These are phyloP conservation scores for Xerus rutilus DNA, from an alignment of 2,797 vertebrate species.

Conservation along the genomic window DNA sequence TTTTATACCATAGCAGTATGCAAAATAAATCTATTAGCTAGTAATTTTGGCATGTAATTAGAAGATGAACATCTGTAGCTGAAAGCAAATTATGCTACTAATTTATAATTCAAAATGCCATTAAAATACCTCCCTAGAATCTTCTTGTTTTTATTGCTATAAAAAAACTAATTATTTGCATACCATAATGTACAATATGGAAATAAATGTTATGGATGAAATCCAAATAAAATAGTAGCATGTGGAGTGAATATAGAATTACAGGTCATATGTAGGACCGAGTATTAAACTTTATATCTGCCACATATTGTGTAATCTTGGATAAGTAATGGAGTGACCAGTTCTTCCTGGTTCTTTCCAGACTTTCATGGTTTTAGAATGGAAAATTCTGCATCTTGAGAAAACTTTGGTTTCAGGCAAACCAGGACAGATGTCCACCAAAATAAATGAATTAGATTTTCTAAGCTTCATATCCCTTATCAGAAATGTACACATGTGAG, in stretches of 20 bases:
- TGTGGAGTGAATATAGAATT: neutral
- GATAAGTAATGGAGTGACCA: neutral
- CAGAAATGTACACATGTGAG: neutral
- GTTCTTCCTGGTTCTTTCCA: neutral
- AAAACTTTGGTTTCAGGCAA: neutral
- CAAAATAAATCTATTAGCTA: constrained; percentile 52
- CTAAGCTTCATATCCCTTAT: neutral
- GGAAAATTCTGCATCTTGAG: neutral
- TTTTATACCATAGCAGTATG: neutral
- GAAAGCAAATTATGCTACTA: constrained; percentile 25
- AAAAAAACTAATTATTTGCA: constrained; percentile 31
- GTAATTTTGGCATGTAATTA: constrained; percentile 1
- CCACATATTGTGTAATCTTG: neutral
- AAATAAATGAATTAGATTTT: neutral
- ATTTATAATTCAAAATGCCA: constrained; percentile 41
- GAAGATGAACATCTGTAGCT: neutral
- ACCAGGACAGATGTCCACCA: neutral
- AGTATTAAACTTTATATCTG: neutral
- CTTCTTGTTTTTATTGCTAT: neutral
- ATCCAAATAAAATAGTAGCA: neutral
- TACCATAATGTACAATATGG: neutral
- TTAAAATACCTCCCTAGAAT: constrained; percentile 27
- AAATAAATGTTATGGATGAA: neutral
- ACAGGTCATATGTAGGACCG: neutral
- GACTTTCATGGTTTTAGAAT: constrained; percentile 10